phyloP scores from a whole-genome alignment of 2,888 invertebrate genomes.

The Aproaerema taeniolella region DNA sequence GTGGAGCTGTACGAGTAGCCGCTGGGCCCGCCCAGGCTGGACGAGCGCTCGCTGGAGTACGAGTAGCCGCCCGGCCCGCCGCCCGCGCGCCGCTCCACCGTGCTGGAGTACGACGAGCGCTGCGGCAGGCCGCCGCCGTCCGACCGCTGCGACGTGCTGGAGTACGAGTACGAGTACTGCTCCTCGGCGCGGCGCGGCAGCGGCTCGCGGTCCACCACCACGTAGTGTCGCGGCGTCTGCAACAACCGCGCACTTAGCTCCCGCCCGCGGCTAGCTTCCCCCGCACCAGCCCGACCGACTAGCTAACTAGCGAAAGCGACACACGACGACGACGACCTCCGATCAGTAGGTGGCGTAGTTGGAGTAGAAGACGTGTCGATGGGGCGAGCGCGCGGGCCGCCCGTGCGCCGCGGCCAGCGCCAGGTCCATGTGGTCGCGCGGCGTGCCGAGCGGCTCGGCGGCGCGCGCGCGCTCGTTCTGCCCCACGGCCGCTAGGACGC shows the following conservation, averaged over 20 bases:
- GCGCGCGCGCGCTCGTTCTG: slow-evolving; percentile 77
- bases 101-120: slow-evolving; percentile 81
- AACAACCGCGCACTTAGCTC: slow-evolving; percentile 70
- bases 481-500: slow-evolving; percentile 78
- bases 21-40: slow-evolving; percentile 86
- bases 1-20: slow-evolving; percentile 91
- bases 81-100: slow-evolving; percentile 82
- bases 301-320: slow-evolving; percentile 67
- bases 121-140: slow-evolving; percentile 73
- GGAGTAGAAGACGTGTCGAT: slow-evolving; percentile 73
- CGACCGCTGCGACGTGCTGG: slow-evolving; percentile 78
- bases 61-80: slow-evolving; percentile 86
- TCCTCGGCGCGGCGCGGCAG: slow-evolving; percentile 83
- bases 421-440: slow-evolving; percentile 81
- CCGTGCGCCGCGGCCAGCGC: slow-evolving; percentile 80
- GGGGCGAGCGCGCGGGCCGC: slow-evolving; percentile 63
- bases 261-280: slow-evolving; percentile 39
- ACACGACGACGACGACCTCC: slow-evolving; percentile 39
- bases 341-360: slow-evolving; percentile 70
- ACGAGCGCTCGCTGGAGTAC: slow-evolving; percentile 84
- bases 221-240: slow-evolving; percentile 93
- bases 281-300: slow-evolving; percentile 51
- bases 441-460: slow-evolving; percentile 77
- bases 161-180: slow-evolving; percentile 91
- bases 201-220: slow-evolving; percentile 88